Evolutionary conservation across 2,797 vertebrate species (phyloP).

Genomic region (Mormyrops boulengeri): DNA sequence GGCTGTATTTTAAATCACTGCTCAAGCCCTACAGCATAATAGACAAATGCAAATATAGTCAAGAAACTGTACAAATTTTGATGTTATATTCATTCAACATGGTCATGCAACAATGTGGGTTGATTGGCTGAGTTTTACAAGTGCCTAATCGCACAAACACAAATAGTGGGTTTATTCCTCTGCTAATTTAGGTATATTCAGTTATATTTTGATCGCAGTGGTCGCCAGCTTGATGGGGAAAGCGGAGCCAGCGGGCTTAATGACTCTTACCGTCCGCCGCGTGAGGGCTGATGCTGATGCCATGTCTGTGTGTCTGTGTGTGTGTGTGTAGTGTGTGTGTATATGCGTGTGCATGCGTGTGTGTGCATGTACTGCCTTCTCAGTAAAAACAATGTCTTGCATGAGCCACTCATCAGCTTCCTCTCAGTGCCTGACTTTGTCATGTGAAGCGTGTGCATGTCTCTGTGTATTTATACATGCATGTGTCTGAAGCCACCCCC

Average conservation of each 20-base stretch:
- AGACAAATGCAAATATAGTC: conserved; percentile 15
- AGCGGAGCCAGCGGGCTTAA: neutral
- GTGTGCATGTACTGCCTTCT: neutral
- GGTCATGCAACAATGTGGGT: conserved; percentile 9
- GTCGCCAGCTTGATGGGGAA: neutral
- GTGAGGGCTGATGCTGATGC: neutral
- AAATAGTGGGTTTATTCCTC: neutral
- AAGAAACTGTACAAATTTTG: conserved; percentile 10
- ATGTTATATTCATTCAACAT: conserved; percentile 16
- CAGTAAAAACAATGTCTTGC: neutral
- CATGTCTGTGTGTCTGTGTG: neutral
- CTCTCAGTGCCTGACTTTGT: neutral
- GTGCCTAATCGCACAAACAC: neutral
- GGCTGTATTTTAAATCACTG: neutral
- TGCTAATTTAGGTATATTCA: neutral
- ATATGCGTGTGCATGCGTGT: neutral
- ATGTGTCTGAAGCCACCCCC: neutral
- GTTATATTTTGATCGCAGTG: neutral
- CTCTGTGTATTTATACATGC: neutral
- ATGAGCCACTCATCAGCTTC: neutral
- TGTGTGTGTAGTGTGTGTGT: conserved; percentile 3
- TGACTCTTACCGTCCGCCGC: neutral
- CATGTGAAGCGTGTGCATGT: neutral
- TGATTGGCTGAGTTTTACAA: conserved; percentile 12
- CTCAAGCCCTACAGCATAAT: conserved; percentile 8